Evolutionary conservation across 2,797 vertebrate genomes (phyloP).

Genomic region (Erithacus rubecula): DNA sequence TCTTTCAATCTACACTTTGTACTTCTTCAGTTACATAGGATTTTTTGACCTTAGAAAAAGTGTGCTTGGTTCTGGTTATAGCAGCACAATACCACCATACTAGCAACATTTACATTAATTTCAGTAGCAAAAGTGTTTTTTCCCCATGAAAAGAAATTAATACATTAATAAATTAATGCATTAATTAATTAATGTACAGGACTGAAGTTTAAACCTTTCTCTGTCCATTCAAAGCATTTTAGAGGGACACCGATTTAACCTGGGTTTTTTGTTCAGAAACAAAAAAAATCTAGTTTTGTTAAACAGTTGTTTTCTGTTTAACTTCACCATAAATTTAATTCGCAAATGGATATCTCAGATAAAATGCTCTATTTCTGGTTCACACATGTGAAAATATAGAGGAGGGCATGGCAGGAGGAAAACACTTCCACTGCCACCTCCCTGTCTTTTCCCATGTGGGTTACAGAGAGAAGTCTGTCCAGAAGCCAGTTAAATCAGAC

Average conservation of each 20-base stretch:
- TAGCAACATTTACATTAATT: background rate
- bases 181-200: background rate
- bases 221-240: background rate
- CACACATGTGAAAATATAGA: background rate
- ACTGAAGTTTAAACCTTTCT: background rate
- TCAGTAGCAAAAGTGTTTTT: background rate
- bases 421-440: background rate
- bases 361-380: background rate
- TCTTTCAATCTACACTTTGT: background rate
- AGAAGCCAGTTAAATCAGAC: constrained; percentile 4
- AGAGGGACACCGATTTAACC: background rate
- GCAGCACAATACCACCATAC: background rate
- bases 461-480: background rate
- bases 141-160: background rate
- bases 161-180: background rate
- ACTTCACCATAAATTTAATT: background rate
- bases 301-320: background rate
- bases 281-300: background rate
- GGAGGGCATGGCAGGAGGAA: background rate
- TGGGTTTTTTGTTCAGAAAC: background rate
- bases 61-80: background rate
- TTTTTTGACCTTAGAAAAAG: background rate
- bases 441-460: background rate
- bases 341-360: background rate
- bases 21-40: background rate